A percentile compares a stretch with the other conserved stretches of the same genome.
Conservation (phyloP, 2,113 vertebrate genomes). For the Phocoena phocoena region DNA sequence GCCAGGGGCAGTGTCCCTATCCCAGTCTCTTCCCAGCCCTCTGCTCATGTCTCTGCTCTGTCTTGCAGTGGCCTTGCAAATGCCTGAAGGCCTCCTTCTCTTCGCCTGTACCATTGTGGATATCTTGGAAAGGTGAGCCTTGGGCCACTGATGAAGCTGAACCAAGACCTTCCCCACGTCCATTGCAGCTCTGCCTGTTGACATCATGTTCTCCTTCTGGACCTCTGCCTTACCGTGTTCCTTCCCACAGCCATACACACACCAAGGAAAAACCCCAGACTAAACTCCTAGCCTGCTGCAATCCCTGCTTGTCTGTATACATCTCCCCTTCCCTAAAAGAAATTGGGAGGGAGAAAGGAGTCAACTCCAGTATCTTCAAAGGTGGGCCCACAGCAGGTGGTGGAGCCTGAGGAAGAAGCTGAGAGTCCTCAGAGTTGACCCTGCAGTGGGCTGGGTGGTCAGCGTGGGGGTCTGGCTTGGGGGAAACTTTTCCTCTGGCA, state of each 20-base stretch:
- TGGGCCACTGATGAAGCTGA: not conserved
- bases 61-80: constrained; percentile 94
- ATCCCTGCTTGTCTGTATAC: not conserved
- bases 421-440: not conserved
- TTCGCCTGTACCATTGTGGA: constrained; percentile 96
- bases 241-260: not conserved
- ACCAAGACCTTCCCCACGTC: not conserved
- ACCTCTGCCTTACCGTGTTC: not conserved
- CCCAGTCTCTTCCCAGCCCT: not conserved
- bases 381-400: not conserved
- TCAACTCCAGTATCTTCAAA: not conserved
- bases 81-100: constrained; percentile 98
- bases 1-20: too few relatives aligned
- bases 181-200: not conserved
- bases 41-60: not conserved
- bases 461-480: not conserved
- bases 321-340: not conserved
- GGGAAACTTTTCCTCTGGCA: not conserved
- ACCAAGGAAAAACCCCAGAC: not conserved
- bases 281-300: not conserved
- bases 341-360: not conserved
- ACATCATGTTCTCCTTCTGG: not conserved
- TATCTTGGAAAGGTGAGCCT: constrained; percentile 93
- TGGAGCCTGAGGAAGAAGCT: not conserved
- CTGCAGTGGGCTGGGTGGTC: not conserved